Evolutionary conservation across 2,797 vertebrate species (phyloP).

Genomic region (Melopsittacus undulatus): DNA sequence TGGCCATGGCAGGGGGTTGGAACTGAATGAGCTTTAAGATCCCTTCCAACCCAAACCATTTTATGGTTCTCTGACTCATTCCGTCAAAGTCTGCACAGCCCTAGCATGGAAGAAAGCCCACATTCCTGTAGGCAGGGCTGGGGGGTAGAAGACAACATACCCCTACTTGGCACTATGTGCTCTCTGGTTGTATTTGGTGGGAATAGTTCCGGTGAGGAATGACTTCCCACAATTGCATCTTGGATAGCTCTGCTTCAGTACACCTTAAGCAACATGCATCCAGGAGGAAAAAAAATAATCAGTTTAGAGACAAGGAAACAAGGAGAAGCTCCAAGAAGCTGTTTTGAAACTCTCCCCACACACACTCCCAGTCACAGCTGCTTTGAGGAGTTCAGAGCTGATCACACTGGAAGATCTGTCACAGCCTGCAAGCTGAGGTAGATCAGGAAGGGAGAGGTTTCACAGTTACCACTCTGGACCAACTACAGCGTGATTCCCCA

Average conservation of each 20-base stretch:
- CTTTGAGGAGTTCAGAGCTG: neutral
- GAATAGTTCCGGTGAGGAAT: neutral
- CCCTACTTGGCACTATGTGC: rapidly evolving
- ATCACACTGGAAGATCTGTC: neutral
- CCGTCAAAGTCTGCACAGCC: rapidly evolving
- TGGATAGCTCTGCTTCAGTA: neutral
- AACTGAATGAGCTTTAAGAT: neutral
- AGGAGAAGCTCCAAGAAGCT: neutral
- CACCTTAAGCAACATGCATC: rapidly evolving
- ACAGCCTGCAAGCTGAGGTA: neutral
- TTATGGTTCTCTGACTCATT: neutral
- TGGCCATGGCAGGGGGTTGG: neutral
- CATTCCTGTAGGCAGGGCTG: neutral
- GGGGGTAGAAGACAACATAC: neutral
- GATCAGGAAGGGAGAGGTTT: neutral
- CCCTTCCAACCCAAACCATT: neutral
- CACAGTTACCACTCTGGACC: neutral
- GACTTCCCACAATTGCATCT: neutral
- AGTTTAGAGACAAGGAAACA: neutral
- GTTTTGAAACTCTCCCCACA: neutral
- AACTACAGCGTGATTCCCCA: neutral
- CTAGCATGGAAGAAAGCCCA: rapidly evolving
- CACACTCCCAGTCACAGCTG: neutral
- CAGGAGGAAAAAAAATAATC: rapidly evolving
- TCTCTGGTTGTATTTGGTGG: neutral